Conservation (phyloP, 2,888 invertebrate species). For the Disparrhopalites patrizii region DNA sequence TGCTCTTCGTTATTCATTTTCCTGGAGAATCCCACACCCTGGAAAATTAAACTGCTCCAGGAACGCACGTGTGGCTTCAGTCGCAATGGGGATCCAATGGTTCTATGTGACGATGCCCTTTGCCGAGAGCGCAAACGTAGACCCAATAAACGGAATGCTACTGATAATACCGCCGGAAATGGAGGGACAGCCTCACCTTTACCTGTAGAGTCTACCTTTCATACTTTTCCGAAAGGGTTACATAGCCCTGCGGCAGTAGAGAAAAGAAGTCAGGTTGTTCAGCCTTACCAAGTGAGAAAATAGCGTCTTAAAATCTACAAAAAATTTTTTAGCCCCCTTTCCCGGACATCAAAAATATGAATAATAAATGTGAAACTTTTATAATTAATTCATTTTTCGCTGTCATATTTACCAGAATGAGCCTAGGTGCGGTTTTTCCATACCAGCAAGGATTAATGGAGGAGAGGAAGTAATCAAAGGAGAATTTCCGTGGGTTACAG, state of each 20-base stretch:
- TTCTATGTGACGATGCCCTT: slow-evolving; percentile 28
- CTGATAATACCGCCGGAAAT: no score
- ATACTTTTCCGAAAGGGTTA: neutral
- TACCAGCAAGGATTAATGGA: slow-evolving; percentile 26
- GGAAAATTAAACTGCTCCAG: slow-evolving; percentile 13
- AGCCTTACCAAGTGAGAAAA: no score
- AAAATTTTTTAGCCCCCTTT: no score
- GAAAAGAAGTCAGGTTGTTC: no score
- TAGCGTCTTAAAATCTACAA: no score
- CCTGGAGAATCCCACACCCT: slow-evolving; percentile 16
- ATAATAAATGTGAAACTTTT: no score
- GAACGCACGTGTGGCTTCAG: slow-evolving; percentile 30
- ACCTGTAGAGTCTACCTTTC: neutral
- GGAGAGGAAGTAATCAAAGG: slow-evolving; percentile 18
- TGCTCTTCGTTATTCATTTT: slow-evolving; percentile 17
- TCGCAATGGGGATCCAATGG: slow-evolving; percentile 22
- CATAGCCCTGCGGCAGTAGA: no score
- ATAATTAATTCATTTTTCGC: neutral
- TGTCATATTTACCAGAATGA: slow-evolving; percentile 4
- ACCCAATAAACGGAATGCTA: no score
- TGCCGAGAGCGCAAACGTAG: slow-evolving; percentile 7
- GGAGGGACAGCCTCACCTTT: neutral
- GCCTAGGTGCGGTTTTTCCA: slow-evolving; percentile 21
- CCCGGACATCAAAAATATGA: no score
- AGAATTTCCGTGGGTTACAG: slow-evolving; percentile 31